Percentiles rank a stretch among this genome's conserved stretches.
Evolutionary conservation across 2,888 invertebrate genomes (phyloP).

Genomic region (Diadegma fenestrale): DNA sequence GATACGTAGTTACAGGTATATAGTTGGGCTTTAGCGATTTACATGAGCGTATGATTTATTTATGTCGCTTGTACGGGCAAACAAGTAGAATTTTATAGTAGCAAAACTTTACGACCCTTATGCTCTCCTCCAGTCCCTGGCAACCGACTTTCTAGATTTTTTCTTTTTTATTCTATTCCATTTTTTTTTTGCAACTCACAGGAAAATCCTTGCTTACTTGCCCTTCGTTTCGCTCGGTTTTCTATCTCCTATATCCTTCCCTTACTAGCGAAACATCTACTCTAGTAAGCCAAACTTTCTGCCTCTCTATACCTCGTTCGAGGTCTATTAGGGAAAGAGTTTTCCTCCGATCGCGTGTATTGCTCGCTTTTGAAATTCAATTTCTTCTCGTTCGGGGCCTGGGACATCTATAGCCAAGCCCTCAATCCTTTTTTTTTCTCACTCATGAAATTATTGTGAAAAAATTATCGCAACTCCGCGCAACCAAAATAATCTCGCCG

Average conservation of each 20-base stretch:
- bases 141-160: slow-evolving; percentile 57
- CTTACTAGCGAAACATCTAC: slow-evolving; percentile 19
- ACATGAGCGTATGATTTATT: slow-evolving; percentile 78
- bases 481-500: too few species aligned
- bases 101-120: slow-evolving; percentile 74
- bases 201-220: slow-evolving; percentile 32
- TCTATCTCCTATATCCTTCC: slow-evolving; percentile 17
- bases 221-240: neutral
- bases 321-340: slow-evolving; percentile 64
- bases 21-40: slow-evolving; percentile 70
- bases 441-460: slow-evolving; percentile 1
- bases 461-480: neutral
- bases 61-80: slow-evolving; percentile 73
- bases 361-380: slow-evolving; percentile 67
- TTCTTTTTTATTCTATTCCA: neutral
- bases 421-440: neutral
- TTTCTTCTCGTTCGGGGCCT: slow-evolving; percentile 57
- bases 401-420: neutral
- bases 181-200: slow-evolving; percentile 33
- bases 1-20: slow-evolving; percentile 8
- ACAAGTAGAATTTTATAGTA: slow-evolving; percentile 78
- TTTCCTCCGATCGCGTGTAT: slow-evolving; percentile 63
- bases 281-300: slow-evolving; percentile 49
- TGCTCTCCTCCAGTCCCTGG: slow-evolving; percentile 44
- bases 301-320: slow-evolving; percentile 26